Conservation (phyloP, 1,140 invertebrate genomes). For the Camponotus pennsylvanicus region DNA sequence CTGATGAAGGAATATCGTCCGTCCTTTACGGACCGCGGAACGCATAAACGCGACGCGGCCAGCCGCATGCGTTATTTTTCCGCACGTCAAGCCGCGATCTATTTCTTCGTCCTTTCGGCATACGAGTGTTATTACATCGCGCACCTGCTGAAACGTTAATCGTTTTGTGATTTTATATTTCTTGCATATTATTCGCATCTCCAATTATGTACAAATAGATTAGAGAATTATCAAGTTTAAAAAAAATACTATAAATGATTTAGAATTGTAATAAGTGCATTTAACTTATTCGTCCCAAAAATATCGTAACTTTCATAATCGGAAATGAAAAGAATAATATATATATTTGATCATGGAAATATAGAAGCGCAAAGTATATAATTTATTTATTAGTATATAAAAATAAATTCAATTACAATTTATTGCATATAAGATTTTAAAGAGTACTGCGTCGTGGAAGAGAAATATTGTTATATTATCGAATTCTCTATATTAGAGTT, state of each 20-base stretch:
- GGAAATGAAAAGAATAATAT: not conserved
- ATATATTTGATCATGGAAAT: not conserved
- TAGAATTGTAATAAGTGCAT: not conserved
- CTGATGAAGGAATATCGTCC: slow-evolving; percentile 83
- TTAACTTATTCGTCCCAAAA: not conserved
- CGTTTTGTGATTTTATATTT: not conserved
- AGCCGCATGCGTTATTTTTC: slow-evolving; percentile 44
- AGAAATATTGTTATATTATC: slow-evolving; percentile 5
- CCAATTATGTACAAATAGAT: not conserved
- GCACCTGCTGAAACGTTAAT: slow-evolving; percentile 4
- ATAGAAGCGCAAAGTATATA: not conserved
- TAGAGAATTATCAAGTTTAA: not conserved
- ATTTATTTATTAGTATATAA: slow-evolving; percentile 2
- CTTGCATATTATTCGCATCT: slow-evolving; percentile 3
- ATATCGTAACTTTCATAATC: not conserved
- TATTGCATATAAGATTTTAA: slow-evolving; percentile 7
- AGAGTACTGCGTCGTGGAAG: not conserved
- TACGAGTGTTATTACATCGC: not conserved
- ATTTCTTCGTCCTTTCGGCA: not conserved
- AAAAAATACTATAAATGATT: too few species aligned
- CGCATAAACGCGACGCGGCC: slow-evolving; percentile 62
- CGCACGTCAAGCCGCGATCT: slow-evolving; percentile 37
- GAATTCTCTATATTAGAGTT: slow-evolving; percentile 19
- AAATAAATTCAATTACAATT: not conserved
- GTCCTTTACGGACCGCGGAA: slow-evolving; percentile 77